Evolutionary conservation across 1,140 invertebrate species (phyloP), one percentile per base, ranked within the genome.

Genomic region (Drosophila suzukii): DNA sequence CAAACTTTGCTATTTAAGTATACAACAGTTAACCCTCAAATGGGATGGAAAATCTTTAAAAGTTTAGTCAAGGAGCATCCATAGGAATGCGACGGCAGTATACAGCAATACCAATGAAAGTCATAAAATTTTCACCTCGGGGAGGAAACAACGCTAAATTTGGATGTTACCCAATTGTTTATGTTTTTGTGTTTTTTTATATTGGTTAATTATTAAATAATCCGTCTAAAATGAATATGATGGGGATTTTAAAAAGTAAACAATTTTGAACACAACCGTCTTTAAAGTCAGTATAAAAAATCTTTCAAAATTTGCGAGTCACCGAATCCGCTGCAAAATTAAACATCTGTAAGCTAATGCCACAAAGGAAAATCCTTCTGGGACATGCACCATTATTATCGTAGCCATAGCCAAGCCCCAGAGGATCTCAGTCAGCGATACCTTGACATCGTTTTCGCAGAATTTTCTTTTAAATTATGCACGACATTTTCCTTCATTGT

Each of bases 371-470:
- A 73, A 61, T 36, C 39, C 68, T 73, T 47, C 24, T 53, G 70
- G 49, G 56, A 61, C 17, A 32, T 39, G 39, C 34, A 32, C 34
- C 56, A 73, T 73, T 68, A 73, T 61, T 59, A 73, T 54, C 68
- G 30, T 20, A 13, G 27, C 20, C 27, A 56, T 36, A 57, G 17
- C 8, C 27, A 46, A 39, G 55, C 51, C 63, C 53, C 44, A 38
- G 53, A n/a, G 39, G 49, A 38, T 39, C 54, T 51, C 46, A 32
- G 47, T 51, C 49, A 20, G 27, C 55, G 24, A 55, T 75, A 79
- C 81, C 81, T 84, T 84, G 81, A 80, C 81, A 84, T 76, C 57
- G 59, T 80, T 83, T 70, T 73, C 68, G 47, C 38, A 55, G 41
- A 59, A 62, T 46, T 55, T 60, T 55, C 59, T 49, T 43, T 51